These are phyloP conservation scores for Pangasianodon gigas DNA, from an alignment of 2,113 vertebrate genomes.

Conservation along the genomic window DNA sequence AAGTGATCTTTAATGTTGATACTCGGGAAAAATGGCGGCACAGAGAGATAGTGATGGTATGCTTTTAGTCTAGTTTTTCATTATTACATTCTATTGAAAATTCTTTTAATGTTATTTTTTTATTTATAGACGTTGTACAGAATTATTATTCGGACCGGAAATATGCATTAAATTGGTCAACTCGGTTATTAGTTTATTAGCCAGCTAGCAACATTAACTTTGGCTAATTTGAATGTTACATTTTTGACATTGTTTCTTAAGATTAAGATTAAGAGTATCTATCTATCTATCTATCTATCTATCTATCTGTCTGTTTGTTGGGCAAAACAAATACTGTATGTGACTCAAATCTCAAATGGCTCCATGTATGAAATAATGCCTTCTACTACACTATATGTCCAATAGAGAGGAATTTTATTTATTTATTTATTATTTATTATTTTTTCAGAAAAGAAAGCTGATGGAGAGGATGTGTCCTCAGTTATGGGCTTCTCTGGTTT, in stretches of 20 bases:
- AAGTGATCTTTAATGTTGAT: conserved; percentile 2
- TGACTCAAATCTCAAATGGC: background rate
- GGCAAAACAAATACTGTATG: background rate
- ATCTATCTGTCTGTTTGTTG: background rate
- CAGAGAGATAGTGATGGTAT: conserved; percentile 10
- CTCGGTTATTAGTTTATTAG: background rate
- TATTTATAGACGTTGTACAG: background rate
- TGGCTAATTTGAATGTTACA: background rate
- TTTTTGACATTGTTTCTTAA: background rate
- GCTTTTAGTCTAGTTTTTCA: background rate
- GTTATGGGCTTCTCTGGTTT: conserved; percentile 80
- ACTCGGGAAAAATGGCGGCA: conserved; percentile 30
- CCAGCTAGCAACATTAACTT: background rate
- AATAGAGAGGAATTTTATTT: no score
- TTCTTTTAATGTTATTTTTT: background rate
- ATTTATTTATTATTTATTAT: background rate
- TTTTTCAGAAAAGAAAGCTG: conserved; percentile 35
- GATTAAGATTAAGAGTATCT: background rate
- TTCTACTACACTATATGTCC: background rate
- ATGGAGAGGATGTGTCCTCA: conserved; percentile 69
- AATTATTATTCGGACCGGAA: background rate
- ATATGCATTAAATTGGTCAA: background rate
- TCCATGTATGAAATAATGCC: background rate
- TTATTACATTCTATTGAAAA: no score
- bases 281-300: background rate